A percentile compares a stretch with the other conserved stretches of the same genome.
Conservation (phyloP, 2,797 vertebrate species). For the Sebastes oblongus region DNA sequence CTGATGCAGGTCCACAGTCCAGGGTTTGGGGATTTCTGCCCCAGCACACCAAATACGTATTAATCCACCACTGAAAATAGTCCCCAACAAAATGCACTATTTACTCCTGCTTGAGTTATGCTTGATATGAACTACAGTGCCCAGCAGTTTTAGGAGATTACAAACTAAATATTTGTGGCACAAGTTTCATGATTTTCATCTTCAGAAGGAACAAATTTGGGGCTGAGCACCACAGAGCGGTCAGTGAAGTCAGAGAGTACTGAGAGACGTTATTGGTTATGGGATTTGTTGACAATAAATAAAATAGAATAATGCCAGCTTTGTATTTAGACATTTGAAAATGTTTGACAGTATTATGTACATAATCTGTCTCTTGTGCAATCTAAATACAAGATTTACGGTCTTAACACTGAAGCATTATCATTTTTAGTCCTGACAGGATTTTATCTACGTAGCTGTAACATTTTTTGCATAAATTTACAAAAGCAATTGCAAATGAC, state of each 20-base stretch:
- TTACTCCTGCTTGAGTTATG: too few species aligned
- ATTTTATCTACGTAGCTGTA: background rate
- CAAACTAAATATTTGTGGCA: background rate
- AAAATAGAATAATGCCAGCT: background rate
- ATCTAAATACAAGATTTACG: conserved; percentile 6
- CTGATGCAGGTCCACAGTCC: background rate
- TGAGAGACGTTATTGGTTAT: background rate
- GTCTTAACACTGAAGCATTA: conserved; percentile 44
- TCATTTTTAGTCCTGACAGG: background rate
- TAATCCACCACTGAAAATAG: background rate
- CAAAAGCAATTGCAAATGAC: background rate
- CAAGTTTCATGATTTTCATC: background rate
- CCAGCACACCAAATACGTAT: background rate
- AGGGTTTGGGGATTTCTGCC: background rate
- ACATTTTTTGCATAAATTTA: background rate
- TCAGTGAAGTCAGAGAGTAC: background rate
- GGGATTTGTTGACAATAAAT: conserved; percentile 32
- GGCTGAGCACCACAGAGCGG: background rate
- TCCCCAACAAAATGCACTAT: background rate
- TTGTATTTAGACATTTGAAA: background rate
- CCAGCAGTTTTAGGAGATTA: too few species aligned
- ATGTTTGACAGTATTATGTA: conserved; percentile 24
- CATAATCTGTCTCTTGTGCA: conserved; percentile 14
- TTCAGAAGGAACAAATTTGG: background rate
- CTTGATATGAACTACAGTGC: too few species aligned